Conservation (phyloP, 2,797 vertebrate species). For the Pempheris klunzingeri region DNA sequence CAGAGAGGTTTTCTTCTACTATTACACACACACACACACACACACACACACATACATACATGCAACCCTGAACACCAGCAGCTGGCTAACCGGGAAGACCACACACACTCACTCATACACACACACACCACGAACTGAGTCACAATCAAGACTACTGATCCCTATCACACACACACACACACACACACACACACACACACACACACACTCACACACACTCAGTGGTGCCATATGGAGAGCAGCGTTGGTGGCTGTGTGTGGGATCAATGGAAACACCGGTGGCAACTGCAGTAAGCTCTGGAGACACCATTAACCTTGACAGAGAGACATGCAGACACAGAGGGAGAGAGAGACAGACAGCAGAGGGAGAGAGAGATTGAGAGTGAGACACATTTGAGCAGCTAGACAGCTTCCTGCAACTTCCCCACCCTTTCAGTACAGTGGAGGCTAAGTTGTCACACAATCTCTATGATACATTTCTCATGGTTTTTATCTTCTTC, state of each 20-base stretch:
- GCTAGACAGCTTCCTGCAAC: constrained; percentile 11
- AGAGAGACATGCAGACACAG: constrained; percentile 25
- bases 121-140: constrained; percentile 63
- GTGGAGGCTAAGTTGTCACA: constrained; percentile 22
- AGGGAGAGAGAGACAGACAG: constrained; percentile 24
- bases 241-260: constrained; percentile 61
- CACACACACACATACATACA: constrained; percentile 35
- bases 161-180: constrained; percentile 59
- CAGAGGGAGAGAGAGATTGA: neutral
- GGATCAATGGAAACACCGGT: constrained; percentile 71
- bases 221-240: constrained; percentile 67
- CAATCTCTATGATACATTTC: constrained; percentile 30
- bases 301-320: constrained; percentile 75
- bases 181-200: constrained; percentile 19
- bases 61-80: constrained; percentile 65
- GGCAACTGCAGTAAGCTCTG: constrained; percentile 60
- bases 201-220: constrained; percentile 46
- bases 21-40: constrained; percentile 51
- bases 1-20: constrained; percentile 66
- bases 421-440: constrained; percentile 14
- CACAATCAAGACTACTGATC: constrained; percentile 75
- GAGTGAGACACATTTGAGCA: constrained; percentile 29
- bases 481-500: constrained; percentile 31
- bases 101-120: constrained; percentile 64
- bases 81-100: constrained; percentile 73